A percentile compares a stretch with the other conserved stretches of the same genome.
Conservation (phyloP, 2,888 invertebrate genomes). For the Eurois occulta region DNA sequence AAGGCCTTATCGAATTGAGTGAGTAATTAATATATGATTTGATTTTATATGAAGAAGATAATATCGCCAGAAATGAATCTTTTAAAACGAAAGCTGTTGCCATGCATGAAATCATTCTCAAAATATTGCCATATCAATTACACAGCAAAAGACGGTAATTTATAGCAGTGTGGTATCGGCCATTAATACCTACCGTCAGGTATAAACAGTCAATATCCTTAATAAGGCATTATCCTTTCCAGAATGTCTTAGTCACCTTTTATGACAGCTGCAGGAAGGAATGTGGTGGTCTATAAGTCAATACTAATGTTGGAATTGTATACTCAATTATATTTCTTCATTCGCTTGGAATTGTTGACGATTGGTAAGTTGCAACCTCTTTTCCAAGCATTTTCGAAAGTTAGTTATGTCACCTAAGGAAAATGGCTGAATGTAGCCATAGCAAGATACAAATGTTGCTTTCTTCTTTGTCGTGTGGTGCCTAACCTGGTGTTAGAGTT, state of each 20-base stretch:
- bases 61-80: slow-evolving; percentile 16
- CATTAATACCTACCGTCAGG: slow-evolving; percentile 7
- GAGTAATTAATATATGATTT: not conserved
- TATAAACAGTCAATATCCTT: slow-evolving; percentile 42
- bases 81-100: not conserved
- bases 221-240: slow-evolving; percentile 58
- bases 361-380: no score
- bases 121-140: slow-evolving; percentile 52
- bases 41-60: not conserved
- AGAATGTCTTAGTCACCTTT: slow-evolving; percentile 55
- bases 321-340: slow-evolving; percentile 2
- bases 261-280: slow-evolving; percentile 54
- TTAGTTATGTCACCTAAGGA: no score
- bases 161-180: slow-evolving; percentile 13
- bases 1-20: not conserved
- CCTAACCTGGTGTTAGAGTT: no score
- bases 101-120: slow-evolving; percentile 10
- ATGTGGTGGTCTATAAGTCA: slow-evolving; percentile 21
- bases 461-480: no score
- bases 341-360: not conserved
- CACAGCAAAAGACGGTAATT: slow-evolving; percentile 28
- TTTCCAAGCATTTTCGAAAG: no score
- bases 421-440: no score
- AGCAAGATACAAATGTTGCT: no score
- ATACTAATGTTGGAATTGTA: slow-evolving; percentile 16